These are phyloP conservation scores for Microcebus ravelobensis DNA, from an alignment of 2,113 vertebrate species.

Conservation along the genomic window DNA sequence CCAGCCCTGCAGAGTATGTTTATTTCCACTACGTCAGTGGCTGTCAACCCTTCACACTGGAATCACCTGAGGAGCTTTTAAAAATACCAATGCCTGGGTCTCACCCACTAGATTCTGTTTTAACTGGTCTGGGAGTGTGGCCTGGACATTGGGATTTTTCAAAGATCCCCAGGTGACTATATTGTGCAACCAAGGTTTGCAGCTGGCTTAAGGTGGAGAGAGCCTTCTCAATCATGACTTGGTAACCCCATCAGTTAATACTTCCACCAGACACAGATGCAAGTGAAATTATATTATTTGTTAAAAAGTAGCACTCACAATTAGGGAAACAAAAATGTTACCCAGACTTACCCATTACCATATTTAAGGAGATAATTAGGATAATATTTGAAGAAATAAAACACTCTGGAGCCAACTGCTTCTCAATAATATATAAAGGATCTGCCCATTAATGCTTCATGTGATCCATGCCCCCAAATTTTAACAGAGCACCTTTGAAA, in stretches of 20 bases:
- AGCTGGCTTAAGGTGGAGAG: background rate
- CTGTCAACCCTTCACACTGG: background rate
- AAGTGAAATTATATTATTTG: slow-evolving; percentile 12
- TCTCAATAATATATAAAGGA: background rate
- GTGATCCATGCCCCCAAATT: background rate
- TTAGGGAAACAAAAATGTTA: slow-evolving; percentile 17
- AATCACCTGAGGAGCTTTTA: background rate
- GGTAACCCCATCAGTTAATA: background rate
- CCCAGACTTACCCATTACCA: background rate
- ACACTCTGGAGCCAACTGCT: background rate
- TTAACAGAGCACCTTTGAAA: background rate
- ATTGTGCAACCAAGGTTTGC: background rate
- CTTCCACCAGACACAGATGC: background rate
- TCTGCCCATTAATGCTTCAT: background rate
- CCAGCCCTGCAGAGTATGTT: background rate
- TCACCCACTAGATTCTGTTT: background rate
- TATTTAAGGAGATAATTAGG: slow-evolving; percentile 44
- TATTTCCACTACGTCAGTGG: background rate
- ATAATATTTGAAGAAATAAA: background rate
- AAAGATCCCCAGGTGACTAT: background rate
- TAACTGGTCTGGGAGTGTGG: background rate
- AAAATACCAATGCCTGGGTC: background rate
- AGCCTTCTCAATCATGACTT: background rate
- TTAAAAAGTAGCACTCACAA: background rate
- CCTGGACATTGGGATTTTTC: background rate